These are phyloP conservation scores for Mus caroli DNA, from an alignment of 2,797 vertebrate genomes.

Conservation along the genomic window DNA sequence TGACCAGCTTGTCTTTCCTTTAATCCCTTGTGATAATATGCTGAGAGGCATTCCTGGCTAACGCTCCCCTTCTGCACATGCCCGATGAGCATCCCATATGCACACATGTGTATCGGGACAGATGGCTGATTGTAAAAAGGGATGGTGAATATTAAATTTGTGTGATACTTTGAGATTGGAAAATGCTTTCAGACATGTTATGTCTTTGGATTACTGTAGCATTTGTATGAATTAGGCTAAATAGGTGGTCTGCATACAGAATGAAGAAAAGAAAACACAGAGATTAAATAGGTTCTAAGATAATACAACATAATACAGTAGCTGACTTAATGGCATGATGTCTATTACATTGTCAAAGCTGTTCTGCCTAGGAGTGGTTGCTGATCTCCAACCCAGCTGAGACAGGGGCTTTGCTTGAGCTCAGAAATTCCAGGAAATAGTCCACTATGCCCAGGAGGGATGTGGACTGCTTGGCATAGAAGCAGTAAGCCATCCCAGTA, in stretches of 20 bases:
- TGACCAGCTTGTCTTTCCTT: background rate
- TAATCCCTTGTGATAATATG: background rate
- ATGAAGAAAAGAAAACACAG: background rate
- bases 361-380: background rate
- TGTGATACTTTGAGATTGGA: constrained; percentile 20
- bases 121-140: background rate
- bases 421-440: background rate
- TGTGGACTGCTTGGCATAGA: background rate
- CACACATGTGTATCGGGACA: background rate
- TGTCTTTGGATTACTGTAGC: background rate
- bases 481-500: background rate
- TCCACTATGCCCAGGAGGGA: background rate
- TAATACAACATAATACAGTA: background rate
- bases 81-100: background rate
- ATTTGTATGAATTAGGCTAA: constrained; percentile 11
- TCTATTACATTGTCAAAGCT: background rate
- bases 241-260: background rate
- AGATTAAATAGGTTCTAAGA: background rate
- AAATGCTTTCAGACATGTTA: background rate
- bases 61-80: background rate
- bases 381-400: background rate
- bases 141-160: background rate
- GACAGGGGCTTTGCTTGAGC: background rate
- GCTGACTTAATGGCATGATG: background rate
- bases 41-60: background rate